Evolutionary conservation across 2,888 invertebrate species (phyloP), one percentile per base, ranked within the genome.

Genomic region (Leucophenga maculata): DNA sequence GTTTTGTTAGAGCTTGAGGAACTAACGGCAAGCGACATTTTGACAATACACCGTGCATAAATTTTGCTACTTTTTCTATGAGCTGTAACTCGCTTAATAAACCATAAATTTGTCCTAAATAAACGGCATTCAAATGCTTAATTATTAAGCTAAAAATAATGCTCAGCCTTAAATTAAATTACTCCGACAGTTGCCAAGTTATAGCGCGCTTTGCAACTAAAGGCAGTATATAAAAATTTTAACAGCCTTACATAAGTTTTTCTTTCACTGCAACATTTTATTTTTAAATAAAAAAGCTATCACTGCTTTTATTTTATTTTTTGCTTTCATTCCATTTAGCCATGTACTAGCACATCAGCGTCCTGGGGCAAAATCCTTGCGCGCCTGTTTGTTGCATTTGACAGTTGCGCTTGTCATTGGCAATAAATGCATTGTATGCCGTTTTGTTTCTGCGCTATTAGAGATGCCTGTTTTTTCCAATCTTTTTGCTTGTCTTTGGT

Each of bases 341-440:
- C 20, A 26, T 54, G 20, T 54, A 13, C 39, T 39, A 11, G 39
- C 31, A 20, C 55, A n/a, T n/a, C n/a, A n/a, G 22, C 22, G 22
- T 48, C 62, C 62, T 64, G 62, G 46, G 46, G 62, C 46, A n/a
- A 48, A 48, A 48, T 64, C 26, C 62, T 64, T 64, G 62, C 48
- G 22, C 62, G 62, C 62, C 48, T 64, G 62, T 64, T 60, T 64
- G 62, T 39, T 64, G 62, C 62, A 64, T 64, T 64, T 64, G 62
- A 64, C 62, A 64, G 62, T 22, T 64, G 62, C 44, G 62, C 62
- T 46, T 64, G 62, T 64, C 62, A 64, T 46, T 46, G 62, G 18
- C 62, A 64, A 22, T 64, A 64, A 64, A 64, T 22, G 62, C 39
- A 39, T 39, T 39, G 39, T 39, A 8, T 48, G 46, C 20, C 13